phyloP scores from a whole-genome alignment of 1,140 invertebrate species.

The Archivesica marissinica region DNA sequence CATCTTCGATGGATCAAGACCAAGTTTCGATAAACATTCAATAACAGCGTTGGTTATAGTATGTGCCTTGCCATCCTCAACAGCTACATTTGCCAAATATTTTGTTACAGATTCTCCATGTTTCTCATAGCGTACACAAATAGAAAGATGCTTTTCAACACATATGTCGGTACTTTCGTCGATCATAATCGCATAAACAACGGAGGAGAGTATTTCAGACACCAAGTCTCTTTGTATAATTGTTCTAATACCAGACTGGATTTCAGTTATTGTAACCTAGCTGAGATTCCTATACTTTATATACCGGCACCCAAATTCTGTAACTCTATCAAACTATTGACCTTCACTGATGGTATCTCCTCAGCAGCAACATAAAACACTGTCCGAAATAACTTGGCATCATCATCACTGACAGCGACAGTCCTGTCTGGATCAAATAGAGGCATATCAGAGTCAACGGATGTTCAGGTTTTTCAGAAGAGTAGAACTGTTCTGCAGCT shows the following conservation, averaged over 20 bases:
- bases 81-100: neutral
- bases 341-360: neutral
- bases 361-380: neutral
- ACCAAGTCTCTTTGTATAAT: neutral
- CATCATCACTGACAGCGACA: neutral
- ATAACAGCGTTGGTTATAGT: constrained; percentile 29
- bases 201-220: neutral
- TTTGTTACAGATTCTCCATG: constrained; percentile 1
- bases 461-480: neutral
- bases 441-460: neutral
- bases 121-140: constrained; percentile 36
- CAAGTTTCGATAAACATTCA: neutral
- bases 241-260: constrained; percentile 3
- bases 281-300: constrained; percentile 29
- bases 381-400: neutral
- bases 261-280: constrained; percentile 1
- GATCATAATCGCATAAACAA: constrained; percentile 26
- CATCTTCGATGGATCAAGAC: neutral
- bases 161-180: constrained; percentile 55
- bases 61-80: constrained; percentile 14
- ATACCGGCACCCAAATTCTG: neutral
- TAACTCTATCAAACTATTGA: constrained; percentile 2
- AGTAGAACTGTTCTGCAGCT: neutral
- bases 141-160: constrained; percentile 16
- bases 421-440: neutral